These are phyloP conservation scores for Tipula lateralis DNA, from an alignment of 2,888 invertebrate species.

Conservation along the genomic window DNA sequence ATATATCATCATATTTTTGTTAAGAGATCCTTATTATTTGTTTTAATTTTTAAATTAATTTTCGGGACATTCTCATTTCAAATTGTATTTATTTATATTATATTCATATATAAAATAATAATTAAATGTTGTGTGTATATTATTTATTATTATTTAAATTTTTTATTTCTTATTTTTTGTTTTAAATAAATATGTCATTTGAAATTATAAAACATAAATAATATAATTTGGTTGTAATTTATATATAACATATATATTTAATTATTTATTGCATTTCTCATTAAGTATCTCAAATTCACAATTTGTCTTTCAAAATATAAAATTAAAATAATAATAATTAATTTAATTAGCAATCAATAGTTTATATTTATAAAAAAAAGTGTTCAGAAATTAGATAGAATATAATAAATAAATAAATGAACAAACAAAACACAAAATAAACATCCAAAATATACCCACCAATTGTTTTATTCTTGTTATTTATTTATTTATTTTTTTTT, in stretches of 20 bases:
- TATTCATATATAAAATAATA: neutral
- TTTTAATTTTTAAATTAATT: neutral
- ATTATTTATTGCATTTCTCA: neutral
- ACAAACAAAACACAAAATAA: neutral
- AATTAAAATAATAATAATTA: neutral
- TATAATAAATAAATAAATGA: neutral
- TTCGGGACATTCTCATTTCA: neutral
- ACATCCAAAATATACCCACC: neutral
- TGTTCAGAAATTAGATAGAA: neutral
- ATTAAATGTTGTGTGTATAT: neutral
- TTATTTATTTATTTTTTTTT: neutral
- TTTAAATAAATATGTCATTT: constrained; percentile 6
- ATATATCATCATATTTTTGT: neutral
- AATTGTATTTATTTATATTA: neutral
- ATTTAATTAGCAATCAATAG: neutral
- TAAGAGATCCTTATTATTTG: neutral
- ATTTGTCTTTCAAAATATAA: neutral
- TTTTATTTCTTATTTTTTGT: neutral
- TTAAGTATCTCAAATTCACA: neutral
- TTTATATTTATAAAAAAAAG: neutral
- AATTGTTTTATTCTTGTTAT: neutral
- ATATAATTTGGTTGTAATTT: neutral
- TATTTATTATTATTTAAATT: neutral
- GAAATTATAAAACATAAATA: neutral
- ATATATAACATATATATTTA: neutral